Conservation (phyloP, 2,888 invertebrate species). For the Orthonychiurus folsomi region DNA sequence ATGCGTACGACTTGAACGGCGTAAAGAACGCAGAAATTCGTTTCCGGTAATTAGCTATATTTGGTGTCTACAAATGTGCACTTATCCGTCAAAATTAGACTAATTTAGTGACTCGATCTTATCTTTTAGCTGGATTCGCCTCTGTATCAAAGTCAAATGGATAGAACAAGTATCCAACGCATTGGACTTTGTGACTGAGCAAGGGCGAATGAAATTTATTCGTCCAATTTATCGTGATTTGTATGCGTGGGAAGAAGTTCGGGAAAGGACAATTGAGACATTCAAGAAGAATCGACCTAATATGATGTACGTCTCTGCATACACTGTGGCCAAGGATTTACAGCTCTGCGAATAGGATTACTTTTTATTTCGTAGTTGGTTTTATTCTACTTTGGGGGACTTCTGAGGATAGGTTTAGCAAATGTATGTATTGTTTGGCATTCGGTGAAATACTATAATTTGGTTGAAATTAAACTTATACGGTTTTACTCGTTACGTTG, state of each 20-base stretch:
- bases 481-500: no score
- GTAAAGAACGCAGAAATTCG: slow-evolving; percentile 69
- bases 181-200: slow-evolving; percentile 67
- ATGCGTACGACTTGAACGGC: slow-evolving; percentile 55
- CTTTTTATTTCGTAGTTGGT: no score
- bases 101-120: no score
- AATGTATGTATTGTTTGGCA: no score
- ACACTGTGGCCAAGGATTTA: slow-evolving; percentile 66
- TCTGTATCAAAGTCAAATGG: slow-evolving; percentile 67
- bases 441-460: no score
- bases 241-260: slow-evolving; percentile 65
- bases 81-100: neutral
- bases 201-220: slow-evolving; percentile 86
- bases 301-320: slow-evolving; percentile 77
- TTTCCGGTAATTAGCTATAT: slow-evolving; percentile 45
- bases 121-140: slow-evolving; percentile 58
- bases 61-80: neutral
- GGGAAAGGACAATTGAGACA: slow-evolving; percentile 59
- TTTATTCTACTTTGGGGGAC: no score
- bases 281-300: slow-evolving; percentile 59
- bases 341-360: slow-evolving; percentile 46
- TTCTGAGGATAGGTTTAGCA: no score
- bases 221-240: slow-evolving; percentile 77
- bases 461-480: no score
- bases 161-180: slow-evolving; percentile 57